Evolutionary conservation across 1,140 invertebrate species (phyloP).

Genomic region (Solen grandis): DNA sequence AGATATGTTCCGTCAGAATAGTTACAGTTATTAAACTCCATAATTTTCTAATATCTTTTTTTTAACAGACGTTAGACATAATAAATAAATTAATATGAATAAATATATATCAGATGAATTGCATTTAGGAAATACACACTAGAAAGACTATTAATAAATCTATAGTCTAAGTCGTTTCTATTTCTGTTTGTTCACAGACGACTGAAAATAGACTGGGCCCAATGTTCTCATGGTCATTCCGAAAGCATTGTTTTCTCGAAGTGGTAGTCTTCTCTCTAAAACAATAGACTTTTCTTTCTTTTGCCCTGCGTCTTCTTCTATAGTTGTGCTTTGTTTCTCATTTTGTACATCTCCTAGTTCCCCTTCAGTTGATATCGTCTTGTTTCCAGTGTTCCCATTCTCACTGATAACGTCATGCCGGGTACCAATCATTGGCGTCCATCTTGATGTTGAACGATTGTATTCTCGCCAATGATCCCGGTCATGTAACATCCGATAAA

Average conservation of each 20-base stretch:
- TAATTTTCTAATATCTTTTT: too few species aligned
- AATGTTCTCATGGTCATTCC: conserved; percentile 45
- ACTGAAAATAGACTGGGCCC: conserved; percentile 51
- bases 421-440: neutral
- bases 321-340: neutral
- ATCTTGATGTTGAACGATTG: conserved; percentile 3
- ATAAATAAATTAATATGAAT: too few species aligned
- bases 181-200: too few species aligned
- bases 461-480: conserved; percentile 44
- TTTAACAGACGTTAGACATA: too few species aligned
- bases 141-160: too few species aligned
- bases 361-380: neutral
- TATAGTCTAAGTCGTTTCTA: too few species aligned
- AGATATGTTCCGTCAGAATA: too few species aligned
- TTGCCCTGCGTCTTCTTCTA: neutral
- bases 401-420: neutral
- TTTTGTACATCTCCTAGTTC: neutral
- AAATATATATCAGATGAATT: too few species aligned
- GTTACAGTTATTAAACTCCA: too few species aligned
- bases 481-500: conserved; percentile 46
- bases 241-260: conserved; percentile 9
- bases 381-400: neutral
- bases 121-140: too few species aligned
- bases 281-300: conserved; percentile 36
- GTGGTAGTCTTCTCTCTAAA: conserved; percentile 8